These are phyloP conservation scores for Micromys minutus DNA, from an alignment of 2,113 vertebrate species.

Conservation along the genomic window DNA sequence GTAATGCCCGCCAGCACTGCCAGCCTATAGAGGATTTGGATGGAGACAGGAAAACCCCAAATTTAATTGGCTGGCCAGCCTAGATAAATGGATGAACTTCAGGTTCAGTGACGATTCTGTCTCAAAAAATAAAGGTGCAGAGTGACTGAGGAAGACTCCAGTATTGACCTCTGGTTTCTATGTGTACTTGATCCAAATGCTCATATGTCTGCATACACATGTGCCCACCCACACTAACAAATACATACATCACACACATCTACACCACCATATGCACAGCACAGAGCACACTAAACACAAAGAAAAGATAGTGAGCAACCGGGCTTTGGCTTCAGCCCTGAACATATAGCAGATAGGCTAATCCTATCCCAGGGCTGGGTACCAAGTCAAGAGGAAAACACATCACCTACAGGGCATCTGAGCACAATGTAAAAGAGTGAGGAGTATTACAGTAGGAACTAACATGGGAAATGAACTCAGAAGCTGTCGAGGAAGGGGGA, in stretches of 20 bases:
- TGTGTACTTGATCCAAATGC: not conserved
- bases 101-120: not conserved
- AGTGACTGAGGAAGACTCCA: not conserved
- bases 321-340: not conserved
- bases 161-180: not conserved
- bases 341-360: not conserved
- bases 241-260: not conserved
- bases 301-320: not conserved
- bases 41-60: not conserved
- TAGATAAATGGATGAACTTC: not conserved
- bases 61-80: not conserved
- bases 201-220: not conserved
- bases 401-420: not conserved
- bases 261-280: not conserved
- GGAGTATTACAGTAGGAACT: not conserved
- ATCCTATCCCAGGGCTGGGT: not conserved
- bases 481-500: not conserved
- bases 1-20: not conserved
- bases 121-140: not conserved
- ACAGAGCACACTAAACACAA: not conserved
- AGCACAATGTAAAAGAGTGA: not conserved
- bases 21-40: not conserved
- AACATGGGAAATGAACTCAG: not conserved
- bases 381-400: not conserved
- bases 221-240: not conserved